phyloP scores from a whole-genome alignment of 92 coral and sea anemone species.

The Actinostola sp. region DNA sequence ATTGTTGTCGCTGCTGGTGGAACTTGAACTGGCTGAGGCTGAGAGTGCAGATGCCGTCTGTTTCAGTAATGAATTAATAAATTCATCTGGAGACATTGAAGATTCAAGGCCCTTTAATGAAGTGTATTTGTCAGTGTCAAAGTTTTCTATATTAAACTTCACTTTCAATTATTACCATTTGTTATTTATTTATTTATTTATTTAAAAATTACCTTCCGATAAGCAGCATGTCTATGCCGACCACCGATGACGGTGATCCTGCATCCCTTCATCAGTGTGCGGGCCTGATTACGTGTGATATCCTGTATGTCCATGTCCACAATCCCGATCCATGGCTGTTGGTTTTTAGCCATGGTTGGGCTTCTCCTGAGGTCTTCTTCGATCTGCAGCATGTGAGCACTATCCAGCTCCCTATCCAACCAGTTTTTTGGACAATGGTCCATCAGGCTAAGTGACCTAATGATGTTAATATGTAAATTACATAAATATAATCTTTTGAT shows the following conservation, averaged over 20 bases:
- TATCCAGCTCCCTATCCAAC: slow-evolving; percentile 30
- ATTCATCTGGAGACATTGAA: not conserved
- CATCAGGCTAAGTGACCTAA: slow-evolving; percentile 1
- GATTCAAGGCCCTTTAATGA: not conserved
- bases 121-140: not conserved
- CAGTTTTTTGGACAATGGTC: slow-evolving; percentile 24
- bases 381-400: slow-evolving; percentile 13
- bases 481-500: not conserved
- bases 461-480: not conserved
- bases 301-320: slow-evolving; percentile 17
- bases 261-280: slow-evolving; percentile 22
- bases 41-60: not conserved
- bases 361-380: not conserved
- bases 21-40: not conserved
- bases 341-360: slow-evolving; percentile 21
- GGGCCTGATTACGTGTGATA: not conserved
- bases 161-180: no score
- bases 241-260: slow-evolving; percentile 31
- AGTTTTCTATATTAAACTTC: slow-evolving; percentile 1
- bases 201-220: slow-evolving; percentile 21
- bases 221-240: slow-evolving; percentile 29
- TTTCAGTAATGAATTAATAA: not conserved
- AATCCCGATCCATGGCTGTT: slow-evolving; percentile 40
- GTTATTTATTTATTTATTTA: no score
- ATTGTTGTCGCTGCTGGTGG: not conserved